Base-by-base conservation (phyloP, 2,888 invertebrate genomes). In the Mactromeris polynyma region DNA sequence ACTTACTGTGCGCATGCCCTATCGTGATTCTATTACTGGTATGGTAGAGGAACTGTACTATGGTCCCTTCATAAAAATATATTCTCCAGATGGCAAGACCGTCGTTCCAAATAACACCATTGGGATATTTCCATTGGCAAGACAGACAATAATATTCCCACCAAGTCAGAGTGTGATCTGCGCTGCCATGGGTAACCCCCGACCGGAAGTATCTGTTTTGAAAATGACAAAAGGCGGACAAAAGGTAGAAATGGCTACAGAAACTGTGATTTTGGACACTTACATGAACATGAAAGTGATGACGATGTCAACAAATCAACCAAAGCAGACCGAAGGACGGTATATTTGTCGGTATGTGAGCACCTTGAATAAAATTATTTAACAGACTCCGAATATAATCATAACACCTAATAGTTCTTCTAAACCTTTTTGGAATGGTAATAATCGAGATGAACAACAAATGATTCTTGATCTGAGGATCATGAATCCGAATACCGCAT, bases 151-250 rank as follows among this genome's bases (percentile, higher is more conserved):
- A 26, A 80, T 92, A 17, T 89, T 81, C 54, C 89, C 87, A 14
- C 91, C 91, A 31, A 69, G 87, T 2, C 90, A 92, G 69, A 89
- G 83, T 26, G 83, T 92, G 40, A 83, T 92, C 38, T 92, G 91
- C 38, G 91, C 91, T 6, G 89, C 91, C 26, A 90, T 92, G 90
- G 91, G 91, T 19, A 92, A 92, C 42, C 91, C 91, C 6, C n/a
- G 91, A 73, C 91, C 91, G 38, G 88, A 90, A 36, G 91, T 92
- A 9, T 83, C 78, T 7, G 90, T 92, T 73, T 36, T 89, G 33
- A 88, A 88, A 83, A n/a, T 87, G 21, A 58, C 17, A 1, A 78
- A 40, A 33, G 79, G 78, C n/a, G 86, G 86, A 17, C 58, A 42
- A n/a, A 51, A 81, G 58, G 40, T 17, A n/a, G 81, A 81, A 73